These are phyloP conservation scores for Solea solea DNA, from an alignment of 2,113 vertebrate genomes.

Conservation along the genomic window DNA sequence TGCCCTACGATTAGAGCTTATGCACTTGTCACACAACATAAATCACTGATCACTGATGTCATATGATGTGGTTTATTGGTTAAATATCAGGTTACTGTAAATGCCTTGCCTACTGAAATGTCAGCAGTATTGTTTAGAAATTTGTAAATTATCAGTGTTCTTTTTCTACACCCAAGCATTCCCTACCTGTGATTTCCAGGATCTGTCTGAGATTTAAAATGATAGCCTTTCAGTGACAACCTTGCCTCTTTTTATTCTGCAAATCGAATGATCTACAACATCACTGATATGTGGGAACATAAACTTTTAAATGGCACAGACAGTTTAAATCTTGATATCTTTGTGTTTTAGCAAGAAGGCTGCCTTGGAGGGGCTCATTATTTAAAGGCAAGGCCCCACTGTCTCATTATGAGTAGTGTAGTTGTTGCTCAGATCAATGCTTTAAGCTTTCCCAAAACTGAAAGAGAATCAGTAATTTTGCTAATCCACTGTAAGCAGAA, in stretches of 20 bases:
- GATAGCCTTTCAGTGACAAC: too few species aligned
- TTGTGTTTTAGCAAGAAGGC: slow-evolving; percentile 29
- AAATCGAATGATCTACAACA: background rate
- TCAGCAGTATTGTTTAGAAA: too few species aligned
- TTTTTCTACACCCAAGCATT: background rate
- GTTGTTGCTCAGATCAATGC: slow-evolving; percentile 55
- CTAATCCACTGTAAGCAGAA: slow-evolving; percentile 68
- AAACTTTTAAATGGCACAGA: background rate
- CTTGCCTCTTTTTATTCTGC: too few species aligned
- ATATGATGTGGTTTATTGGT: background rate
- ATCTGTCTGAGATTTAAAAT: too few species aligned
- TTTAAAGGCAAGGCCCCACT: slow-evolving; percentile 50
- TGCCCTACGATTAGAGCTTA: background rate
- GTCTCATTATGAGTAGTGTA: slow-evolving; percentile 43
- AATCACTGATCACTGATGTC: background rate
- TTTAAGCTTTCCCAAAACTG: slow-evolving; percentile 41
- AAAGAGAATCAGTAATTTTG: slow-evolving; percentile 69
- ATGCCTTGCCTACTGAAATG: too few species aligned
- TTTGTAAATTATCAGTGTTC: too few species aligned
- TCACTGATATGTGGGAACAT: background rate
- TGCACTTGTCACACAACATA: too few species aligned
- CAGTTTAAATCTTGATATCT: slow-evolving; percentile 1
- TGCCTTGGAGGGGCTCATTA: slow-evolving; percentile 46
- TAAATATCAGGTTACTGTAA: background rate
- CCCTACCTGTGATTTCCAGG: background rate